Evolutionary conservation across 2,888 invertebrate species (phyloP).

Genomic region (Chesias legatella): DNA sequence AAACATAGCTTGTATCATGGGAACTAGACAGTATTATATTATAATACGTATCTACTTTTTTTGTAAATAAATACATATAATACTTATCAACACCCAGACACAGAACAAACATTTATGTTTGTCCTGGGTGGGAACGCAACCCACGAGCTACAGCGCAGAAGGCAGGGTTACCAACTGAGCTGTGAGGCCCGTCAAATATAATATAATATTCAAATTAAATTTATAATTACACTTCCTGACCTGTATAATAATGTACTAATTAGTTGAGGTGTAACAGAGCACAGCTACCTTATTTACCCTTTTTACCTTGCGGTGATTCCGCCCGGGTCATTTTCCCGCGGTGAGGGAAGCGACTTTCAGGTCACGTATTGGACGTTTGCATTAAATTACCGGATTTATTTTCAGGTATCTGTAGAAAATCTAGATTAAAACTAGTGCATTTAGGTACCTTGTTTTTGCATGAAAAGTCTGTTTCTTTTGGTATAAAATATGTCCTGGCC

Average conservation of each 20-base stretch:
- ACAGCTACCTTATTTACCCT: slow-evolving; percentile 9
- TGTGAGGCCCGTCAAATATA: not conserved
- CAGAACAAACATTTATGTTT: too few relatives aligned
- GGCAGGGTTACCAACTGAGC: too few relatives aligned
- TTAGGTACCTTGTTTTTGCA: too few relatives aligned
- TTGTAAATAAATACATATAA: too few relatives aligned
- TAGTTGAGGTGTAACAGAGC: slow-evolving; percentile 9
- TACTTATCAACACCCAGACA: too few relatives aligned
- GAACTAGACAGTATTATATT: too few relatives aligned
- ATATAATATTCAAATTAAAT: slow-evolving; percentile 4
- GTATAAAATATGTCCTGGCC: too few relatives aligned
- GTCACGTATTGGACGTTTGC: slow-evolving; percentile 26
- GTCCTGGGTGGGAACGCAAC: too few relatives aligned
- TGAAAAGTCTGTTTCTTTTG: too few relatives aligned
- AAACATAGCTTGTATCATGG: too few relatives aligned
- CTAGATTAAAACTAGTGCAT: not conserved
- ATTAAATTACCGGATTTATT: slow-evolving; percentile 23
- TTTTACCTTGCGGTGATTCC: slow-evolving; percentile 9
- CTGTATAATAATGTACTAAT: slow-evolving; percentile 12
- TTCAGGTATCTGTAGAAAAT: slow-evolving; percentile 5
- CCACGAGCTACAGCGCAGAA: too few relatives aligned
- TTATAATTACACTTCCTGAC: slow-evolving; percentile 5
- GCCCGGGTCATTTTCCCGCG: not conserved
- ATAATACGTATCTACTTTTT: too few relatives aligned
- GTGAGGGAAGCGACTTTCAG: slow-evolving; percentile 12